Evolutionary conservation across 1,140 invertebrate species (phyloP).

Genomic region (Drosophila suzukii): DNA sequence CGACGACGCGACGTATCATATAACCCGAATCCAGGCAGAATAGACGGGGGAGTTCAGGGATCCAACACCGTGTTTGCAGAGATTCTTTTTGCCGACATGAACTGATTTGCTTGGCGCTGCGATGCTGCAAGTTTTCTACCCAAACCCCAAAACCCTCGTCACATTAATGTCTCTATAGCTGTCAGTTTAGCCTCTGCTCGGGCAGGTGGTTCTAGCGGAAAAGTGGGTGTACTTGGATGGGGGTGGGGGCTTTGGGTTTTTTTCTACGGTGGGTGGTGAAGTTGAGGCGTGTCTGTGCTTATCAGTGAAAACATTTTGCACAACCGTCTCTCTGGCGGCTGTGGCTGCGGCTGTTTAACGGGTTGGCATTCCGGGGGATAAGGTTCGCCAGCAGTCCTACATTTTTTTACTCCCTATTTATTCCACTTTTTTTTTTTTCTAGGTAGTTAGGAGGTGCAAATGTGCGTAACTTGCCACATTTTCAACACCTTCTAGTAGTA

Average conservation of each 20-base stretch:
- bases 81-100: constrained; percentile 49
- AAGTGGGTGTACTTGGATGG: constrained; percentile 15
- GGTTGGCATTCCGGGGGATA: constrained; percentile 50
- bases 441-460: constrained; percentile 48
- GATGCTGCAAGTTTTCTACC: constrained; percentile 59
- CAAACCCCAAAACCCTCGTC: constrained; percentile 71
- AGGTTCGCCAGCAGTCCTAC: constrained; percentile 12
- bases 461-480: constrained; percentile 67
- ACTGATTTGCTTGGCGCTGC: constrained; percentile 34
- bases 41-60: constrained; percentile 9
- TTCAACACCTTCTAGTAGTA: constrained; percentile 51
- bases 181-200: constrained; percentile 66
- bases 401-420: constrained; percentile 17
- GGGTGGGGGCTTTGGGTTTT: constrained; percentile 1
- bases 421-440: constrained; percentile 7
- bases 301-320: constrained; percentile 71
- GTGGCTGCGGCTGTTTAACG: constrained; percentile 63
- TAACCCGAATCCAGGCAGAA: constrained; percentile 17
- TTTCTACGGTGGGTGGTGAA: not conserved
- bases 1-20: constrained; percentile 36
- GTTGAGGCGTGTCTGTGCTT: constrained; percentile 57
- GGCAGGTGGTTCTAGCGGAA: constrained; percentile 43
- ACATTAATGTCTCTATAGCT: constrained; percentile 83
- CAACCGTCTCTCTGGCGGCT: constrained; percentile 37
- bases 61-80: constrained; percentile 46